Base-by-base conservation (phyloP, 2,888 invertebrate species). In the Pachliopta kotzebuea region DNA sequence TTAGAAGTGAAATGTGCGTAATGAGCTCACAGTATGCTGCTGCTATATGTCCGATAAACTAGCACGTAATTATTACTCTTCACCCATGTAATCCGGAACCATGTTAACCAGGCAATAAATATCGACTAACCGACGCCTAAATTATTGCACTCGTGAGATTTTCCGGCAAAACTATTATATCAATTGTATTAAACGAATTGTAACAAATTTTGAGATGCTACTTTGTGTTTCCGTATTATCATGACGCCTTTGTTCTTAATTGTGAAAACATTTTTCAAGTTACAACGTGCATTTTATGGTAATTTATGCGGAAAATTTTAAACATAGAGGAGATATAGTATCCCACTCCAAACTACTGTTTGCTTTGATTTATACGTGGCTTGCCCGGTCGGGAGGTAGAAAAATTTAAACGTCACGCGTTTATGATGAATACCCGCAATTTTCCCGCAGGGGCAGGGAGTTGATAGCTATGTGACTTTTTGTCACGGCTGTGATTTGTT, bases 381-480 rank as follows among this genome's bases (percentile, higher is more conserved):
- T 72, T 74, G 80, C 78, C 79, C 79, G 77, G 81, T 6, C 80
- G 80, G 76, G 80, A 78, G 77, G 76, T 74, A 76, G 80, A 85
- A 86, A 88, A 86, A 89, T 89, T 88, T 86, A 87, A 88, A 88
- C 85, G 90, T 90, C 89, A 88, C 85, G 83, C 85, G 84, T 88
- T 78, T 85, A 86, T 90, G 88, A 90, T 90, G 87, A 88, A 90
- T 89, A 85, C 84, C 83, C 80, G 85, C 87, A 88, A 88, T 90
- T 88, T 88, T 88, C 88, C 86, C 85, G 78, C 80, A 81, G 82
- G 82, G 83, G 78, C 81, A 76, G 76, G 74, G 73, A 71, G 71
- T 78, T 76, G 83, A 86, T 86, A 83, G 75, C 79, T 78, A 71
- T 77, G 76, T 75, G 77, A 80, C 79, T 82, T 71, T 68, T 70